Base-by-base conservation (phyloP, 2,888 invertebrate genomes). In the Pyrrhosoma nymphula region DNA sequence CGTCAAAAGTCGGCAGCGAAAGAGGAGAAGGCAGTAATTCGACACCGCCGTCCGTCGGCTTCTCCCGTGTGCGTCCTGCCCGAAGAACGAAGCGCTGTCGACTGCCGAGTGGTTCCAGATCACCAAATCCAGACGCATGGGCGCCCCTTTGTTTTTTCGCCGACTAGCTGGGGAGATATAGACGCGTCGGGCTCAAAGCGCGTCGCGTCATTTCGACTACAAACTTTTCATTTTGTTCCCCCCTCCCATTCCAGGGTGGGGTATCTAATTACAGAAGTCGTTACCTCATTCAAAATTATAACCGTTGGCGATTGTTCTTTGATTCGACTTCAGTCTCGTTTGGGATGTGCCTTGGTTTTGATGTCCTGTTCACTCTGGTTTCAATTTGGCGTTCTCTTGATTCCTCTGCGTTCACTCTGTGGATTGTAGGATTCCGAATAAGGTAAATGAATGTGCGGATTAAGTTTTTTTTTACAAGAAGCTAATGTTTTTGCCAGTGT, bases 151-250 rank as follows among this genome's bases (percentile, higher is more conserved):
- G 93, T 93, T 93, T 47, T 63, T 93, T 30, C n/a, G n/a, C 93
- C 47, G 20, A 69, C 18, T 47, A 4, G 35, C 23, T 56, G 10
- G 69, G n/a, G 30, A 30, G 30, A 75, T 18, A 75, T 16, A 93
- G 93, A 39, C 75, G 18, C 39, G 69, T 63, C 39, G 60, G 47
- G 47, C 69, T n/a, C 63, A 39, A 55, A 93, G n/a, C 35, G 14
- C n/a, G 47, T 8, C 4, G 60, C 69, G 63, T 93, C 93, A 35
- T 35, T 69, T 75, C 55, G 39, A 63, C 56, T 93, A 93, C 93
- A 93, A 69, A 69, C 69, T 93, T 82, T 47, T 93, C 47, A 93
- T 93, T 93, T 93, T 35, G 93, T 93, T 93, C 69, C n/a, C 30
- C 26, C 47, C 63, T 35, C 16, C 91, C 60, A 39, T 39, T 91